A percentile compares a stretch with the other conserved stretches of the same genome.
Conservation (phyloP, 2,888 invertebrate genomes). For the Caenorhabditis sp. region DNA sequence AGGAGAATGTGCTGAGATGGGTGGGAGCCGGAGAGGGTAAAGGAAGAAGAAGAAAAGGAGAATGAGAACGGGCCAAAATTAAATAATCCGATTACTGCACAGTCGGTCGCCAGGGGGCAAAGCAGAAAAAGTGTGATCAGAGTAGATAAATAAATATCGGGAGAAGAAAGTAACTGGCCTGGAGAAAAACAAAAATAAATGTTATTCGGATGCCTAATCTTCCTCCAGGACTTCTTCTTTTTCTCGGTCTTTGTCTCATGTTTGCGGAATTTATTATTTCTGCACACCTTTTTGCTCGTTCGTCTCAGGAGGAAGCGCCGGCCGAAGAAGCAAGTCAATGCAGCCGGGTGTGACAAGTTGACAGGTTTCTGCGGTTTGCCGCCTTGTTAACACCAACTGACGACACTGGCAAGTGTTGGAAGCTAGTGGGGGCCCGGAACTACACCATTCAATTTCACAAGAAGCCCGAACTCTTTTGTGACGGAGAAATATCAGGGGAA, state of each 20-base stretch:
- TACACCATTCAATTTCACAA: not conserved
- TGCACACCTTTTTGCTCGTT: conserved; percentile 35
- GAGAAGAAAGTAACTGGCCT: conserved; percentile 1
- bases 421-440: not conserved
- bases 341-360: conserved; percentile 31
- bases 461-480: too few relatives aligned
- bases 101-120: not conserved
- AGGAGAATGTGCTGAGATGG: conserved; percentile 3
- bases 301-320: conserved; percentile 4
- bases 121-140: not conserved
- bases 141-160: not conserved
- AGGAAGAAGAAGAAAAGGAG: not conserved
- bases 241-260: conserved; percentile 25
- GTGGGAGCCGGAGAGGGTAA: not conserved
- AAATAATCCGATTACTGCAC: conserved; percentile 44
- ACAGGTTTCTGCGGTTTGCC: conserved; percentile 46
- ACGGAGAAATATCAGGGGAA: too few relatives aligned
- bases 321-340: too few relatives aligned
- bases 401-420: not conserved
- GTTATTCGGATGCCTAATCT: conserved; percentile 21
- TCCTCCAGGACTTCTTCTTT: conserved; percentile 17
- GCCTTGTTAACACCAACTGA: conserved; percentile 1
- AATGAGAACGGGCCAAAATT: not conserved
- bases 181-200: not conserved
- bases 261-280: conserved; percentile 52